Conservation (phyloP, 2,113 vertebrate genomes). For the Cryptomyrus ogoouensis region DNA sequence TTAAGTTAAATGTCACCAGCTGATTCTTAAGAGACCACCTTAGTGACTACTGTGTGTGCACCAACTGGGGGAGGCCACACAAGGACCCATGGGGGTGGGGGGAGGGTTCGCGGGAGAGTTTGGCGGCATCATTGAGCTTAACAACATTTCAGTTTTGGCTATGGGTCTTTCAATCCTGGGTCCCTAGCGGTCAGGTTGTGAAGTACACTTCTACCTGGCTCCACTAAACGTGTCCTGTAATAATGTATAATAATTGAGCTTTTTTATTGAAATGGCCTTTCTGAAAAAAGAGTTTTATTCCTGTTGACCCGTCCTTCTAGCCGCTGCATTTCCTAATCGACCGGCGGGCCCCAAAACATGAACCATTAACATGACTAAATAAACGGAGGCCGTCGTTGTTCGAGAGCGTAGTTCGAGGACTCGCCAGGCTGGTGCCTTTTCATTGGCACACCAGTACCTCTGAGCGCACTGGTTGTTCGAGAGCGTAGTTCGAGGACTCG, state of each 20-base stretch:
- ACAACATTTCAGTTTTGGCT: neutral
- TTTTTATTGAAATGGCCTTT: neutral
- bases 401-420: no score
- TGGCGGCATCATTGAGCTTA: neutral
- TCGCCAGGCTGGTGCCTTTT: neutral
- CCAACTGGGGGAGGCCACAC: neutral
- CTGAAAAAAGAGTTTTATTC: neutral
- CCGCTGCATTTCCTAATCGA: neutral
- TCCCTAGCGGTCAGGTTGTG: neutral
- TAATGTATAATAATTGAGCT: neutral
- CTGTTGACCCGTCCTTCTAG: neutral
- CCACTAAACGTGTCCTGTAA: neutral
- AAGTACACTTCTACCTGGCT: neutral
- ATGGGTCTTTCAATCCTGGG: neutral
- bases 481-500: no score
- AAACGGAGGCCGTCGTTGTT: neutral
- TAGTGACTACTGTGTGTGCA: neutral
- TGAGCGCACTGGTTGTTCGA: neutral
- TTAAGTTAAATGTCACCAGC: neutral
- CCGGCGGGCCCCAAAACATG: neutral
- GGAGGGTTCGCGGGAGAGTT: neutral
- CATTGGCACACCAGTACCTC: no score
- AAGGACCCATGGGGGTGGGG: neutral
- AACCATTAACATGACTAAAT: neutral
- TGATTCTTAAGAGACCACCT: neutral